phyloP scores from a whole-genome alignment of 2,113 vertebrate species.

The Athene cunicularia region DNA sequence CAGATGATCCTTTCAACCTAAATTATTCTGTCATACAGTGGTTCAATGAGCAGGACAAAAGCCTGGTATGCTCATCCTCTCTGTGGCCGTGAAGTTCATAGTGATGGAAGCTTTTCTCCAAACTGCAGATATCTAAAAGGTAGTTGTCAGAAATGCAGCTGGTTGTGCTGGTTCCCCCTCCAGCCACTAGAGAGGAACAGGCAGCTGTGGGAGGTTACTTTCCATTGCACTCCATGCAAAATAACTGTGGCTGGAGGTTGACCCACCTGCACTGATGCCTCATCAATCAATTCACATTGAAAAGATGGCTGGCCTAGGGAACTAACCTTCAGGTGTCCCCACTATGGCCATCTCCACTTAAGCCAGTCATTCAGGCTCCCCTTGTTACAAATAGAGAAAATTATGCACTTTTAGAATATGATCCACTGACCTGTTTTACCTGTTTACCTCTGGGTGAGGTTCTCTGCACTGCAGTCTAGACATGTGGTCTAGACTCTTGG shows the following conservation, averaged over 20 bases:
- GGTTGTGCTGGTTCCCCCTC: neutral
- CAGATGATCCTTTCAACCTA: neutral
- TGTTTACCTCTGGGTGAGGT: neutral
- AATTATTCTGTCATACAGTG: neutral
- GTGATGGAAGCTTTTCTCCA: neutral
- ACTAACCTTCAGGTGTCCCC: neutral
- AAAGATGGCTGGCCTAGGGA: neutral
- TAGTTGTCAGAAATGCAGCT: neutral
- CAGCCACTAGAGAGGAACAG: neutral
- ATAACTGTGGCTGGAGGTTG: neutral
- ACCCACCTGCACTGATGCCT: neutral
- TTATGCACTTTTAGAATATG: neutral
- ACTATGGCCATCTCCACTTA: neutral
- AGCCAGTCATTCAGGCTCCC: neutral
- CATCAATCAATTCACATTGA: fast-evolving
- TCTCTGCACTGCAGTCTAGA: neutral
- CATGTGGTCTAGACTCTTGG: neutral
- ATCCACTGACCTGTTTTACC: neutral
- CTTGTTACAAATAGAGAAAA: neutral
- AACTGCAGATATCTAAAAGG: neutral
- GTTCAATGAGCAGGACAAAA: neutral
- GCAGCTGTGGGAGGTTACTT: neutral
- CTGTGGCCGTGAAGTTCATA: neutral
- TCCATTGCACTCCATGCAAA: neutral
- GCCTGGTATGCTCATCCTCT: neutral